Evolutionary conservation across 37 sponge, comb jelly and placozoan species (phyloP).

Genomic region (Petrosia ficiformis): DNA sequence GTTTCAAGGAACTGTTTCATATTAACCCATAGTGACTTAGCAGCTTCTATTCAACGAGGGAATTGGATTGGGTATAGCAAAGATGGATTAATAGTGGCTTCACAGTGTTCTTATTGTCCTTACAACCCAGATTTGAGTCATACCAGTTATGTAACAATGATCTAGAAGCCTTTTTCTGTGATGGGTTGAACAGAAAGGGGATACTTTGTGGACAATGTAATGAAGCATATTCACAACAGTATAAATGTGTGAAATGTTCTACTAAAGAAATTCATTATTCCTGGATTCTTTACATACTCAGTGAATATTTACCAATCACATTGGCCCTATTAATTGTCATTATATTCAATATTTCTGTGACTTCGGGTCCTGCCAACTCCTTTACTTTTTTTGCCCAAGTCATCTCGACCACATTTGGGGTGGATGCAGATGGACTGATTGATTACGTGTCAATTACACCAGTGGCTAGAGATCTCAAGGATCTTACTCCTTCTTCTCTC

Average conservation of each 20-base stretch:
- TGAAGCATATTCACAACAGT: not conserved
- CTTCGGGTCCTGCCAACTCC: conserved; percentile 5
- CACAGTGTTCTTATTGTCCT: not conserved
- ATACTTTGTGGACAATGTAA: not conserved
- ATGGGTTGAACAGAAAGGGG: not conserved
- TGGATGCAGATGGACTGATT: conserved; percentile 11
- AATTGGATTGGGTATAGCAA: not conserved
- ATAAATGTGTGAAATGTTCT: not conserved
- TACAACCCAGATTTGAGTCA: not conserved
- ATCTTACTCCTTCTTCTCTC: not conserved
- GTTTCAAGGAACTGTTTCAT: conserved; percentile 39
- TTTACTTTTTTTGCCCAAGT: conserved; percentile 11
- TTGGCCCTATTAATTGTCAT: not conserved
- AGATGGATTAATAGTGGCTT: not conserved
- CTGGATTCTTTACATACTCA: not conserved
- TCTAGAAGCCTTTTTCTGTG: conserved; percentile 2
- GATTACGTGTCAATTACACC: not conserved
- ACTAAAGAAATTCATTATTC: not conserved
- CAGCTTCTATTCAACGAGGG: not conserved
- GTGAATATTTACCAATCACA: not conserved
- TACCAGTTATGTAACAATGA: not conserved
- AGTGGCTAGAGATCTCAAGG: not conserved
- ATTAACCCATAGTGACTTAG: not conserved
- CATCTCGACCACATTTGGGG: conserved; percentile 2
- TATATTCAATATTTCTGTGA: not conserved